Base-by-base conservation (phyloP, 1,140 invertebrate species). In the Drosophila nannoptera region DNA sequence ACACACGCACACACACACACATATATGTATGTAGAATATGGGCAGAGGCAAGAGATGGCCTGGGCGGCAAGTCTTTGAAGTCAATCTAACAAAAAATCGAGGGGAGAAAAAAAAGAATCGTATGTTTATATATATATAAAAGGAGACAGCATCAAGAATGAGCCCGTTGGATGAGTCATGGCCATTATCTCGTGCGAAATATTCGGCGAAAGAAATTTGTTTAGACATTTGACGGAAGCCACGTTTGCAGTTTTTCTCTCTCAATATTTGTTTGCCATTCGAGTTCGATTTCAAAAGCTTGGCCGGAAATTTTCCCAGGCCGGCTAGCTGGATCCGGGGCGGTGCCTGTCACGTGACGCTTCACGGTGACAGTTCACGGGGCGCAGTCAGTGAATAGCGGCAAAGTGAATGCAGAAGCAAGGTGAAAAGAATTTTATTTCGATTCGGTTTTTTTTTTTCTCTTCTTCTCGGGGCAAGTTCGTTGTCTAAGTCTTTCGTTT, bases 401-500 rank as follows among this genome's bases (percentile, higher is more conserved):
- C 65, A 43, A 29, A 64, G 22, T 22, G 29, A 50, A 49, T 4
- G 7, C n/a, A 2, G 40, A 50, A 31, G 45, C 33, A 55, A 59
- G 58, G 59, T 59, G 50, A 49, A 65, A 42, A 70, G 40, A 61
- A 56, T 68, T 61, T 61, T 45, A 31, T 43, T 22, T 22, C 3
- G 22, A n/a, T n/a, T n/a, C n/a, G n/a, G n/a, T n/a, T n/a, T n/a
- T n/a, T n/a, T n/a, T n/a, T n/a, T 14, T 33, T 12, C 50, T 65
- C 38, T 54, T 32, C 45, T n/a, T n/a, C n/a, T n/a, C 38, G 36
- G 45, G 55, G 52, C 61, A 78, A 87, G 83, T 87, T 87, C 66
- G 83, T 87, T 77, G 70, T 77, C 73, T 80, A 87, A 87, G 78
- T 87, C 83, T 83, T 87, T 87, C 69, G 83, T 87, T 87, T 74